Percentiles rank a stretch among this genome's conserved stretches.
Conservation (phyloP, 2,888 invertebrate genomes). For the Cheilosia pagana region DNA sequence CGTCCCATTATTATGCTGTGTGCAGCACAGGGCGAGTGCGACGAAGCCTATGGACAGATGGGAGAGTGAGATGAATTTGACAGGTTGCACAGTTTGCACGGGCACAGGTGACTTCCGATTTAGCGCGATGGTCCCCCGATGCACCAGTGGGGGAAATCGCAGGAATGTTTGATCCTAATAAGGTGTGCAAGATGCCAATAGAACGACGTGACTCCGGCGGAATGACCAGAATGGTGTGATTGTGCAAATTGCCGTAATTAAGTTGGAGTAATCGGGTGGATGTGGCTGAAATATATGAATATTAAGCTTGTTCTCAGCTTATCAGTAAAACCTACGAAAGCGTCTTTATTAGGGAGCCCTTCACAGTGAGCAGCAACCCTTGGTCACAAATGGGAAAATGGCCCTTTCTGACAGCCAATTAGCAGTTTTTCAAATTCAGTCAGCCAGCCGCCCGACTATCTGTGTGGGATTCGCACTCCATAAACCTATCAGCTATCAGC, state of each 20-base stretch:
- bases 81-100: constrained; percentile 64
- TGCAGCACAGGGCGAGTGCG: constrained; percentile 18
- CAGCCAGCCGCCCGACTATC: constrained; percentile 27
- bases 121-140: constrained; percentile 4
- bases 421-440: constrained; percentile 73
- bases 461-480: constrained; percentile 72
- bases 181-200: constrained; percentile 50
- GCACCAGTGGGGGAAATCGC: not conserved
- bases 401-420: constrained; percentile 60
- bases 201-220: constrained; percentile 5
- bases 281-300: constrained; percentile 70
- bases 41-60: constrained; percentile 51
- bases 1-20: constrained; percentile 47
- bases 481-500: constrained; percentile 61
- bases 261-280: constrained; percentile 61
- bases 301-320: constrained; percentile 31
- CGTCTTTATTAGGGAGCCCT: not conserved
- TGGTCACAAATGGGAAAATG: constrained; percentile 7
- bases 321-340: not conserved
- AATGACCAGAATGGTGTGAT: constrained; percentile 68
- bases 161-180: constrained; percentile 31
- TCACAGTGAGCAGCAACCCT: not conserved
- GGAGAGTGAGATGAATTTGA: constrained; percentile 67
- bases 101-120: constrained; percentile 72
- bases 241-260: constrained; percentile 73